Conservation (phyloP, 2,888 invertebrate genomes). For the Hypena proboscidalis region DNA sequence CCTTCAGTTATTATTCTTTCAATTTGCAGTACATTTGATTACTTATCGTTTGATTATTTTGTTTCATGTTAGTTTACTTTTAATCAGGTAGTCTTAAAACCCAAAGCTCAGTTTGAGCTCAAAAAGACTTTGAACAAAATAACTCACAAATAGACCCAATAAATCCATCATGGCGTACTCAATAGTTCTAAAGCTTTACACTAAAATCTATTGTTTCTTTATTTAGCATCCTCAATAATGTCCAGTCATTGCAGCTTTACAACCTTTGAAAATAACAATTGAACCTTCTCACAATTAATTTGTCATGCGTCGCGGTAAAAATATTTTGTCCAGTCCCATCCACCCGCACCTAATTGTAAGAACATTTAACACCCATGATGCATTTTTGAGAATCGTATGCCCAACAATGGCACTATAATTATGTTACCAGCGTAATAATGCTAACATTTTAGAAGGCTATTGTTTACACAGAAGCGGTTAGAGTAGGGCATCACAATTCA, state of each 20-base stretch:
- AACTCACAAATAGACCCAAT: slow-evolving; percentile 10
- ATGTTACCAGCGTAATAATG: slow-evolving; percentile 77
- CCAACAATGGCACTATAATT: slow-evolving; percentile 75
- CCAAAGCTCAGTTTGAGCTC: neutral
- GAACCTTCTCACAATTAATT: slow-evolving; percentile 62
- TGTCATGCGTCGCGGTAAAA: slow-evolving; percentile 74
- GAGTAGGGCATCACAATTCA: slow-evolving; percentile 49
- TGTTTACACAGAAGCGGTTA: slow-evolving; percentile 79
- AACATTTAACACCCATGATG: slow-evolving; percentile 67
- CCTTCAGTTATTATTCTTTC: no score
- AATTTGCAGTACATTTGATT: no score
- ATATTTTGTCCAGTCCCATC: slow-evolving; percentile 73
- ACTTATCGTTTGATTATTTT: slow-evolving; percentile 44
- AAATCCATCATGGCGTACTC: slow-evolving; percentile 25
- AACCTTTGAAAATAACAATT: slow-evolving; percentile 33
- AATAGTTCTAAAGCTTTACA: slow-evolving; percentile 17
- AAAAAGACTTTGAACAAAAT: neutral
- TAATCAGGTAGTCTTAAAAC: neutral
- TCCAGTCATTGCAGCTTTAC: slow-evolving; percentile 29
- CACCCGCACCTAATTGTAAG: slow-evolving; percentile 59
- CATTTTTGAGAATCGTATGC: slow-evolving; percentile 68
- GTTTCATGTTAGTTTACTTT: neutral
- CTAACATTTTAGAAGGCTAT: slow-evolving; percentile 72
- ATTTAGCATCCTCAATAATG: slow-evolving; percentile 30
- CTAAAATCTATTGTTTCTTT: slow-evolving; percentile 23